phyloP scores from a whole-genome alignment of 2,113 vertebrate species.

The Ancistrus triradiatus region DNA sequence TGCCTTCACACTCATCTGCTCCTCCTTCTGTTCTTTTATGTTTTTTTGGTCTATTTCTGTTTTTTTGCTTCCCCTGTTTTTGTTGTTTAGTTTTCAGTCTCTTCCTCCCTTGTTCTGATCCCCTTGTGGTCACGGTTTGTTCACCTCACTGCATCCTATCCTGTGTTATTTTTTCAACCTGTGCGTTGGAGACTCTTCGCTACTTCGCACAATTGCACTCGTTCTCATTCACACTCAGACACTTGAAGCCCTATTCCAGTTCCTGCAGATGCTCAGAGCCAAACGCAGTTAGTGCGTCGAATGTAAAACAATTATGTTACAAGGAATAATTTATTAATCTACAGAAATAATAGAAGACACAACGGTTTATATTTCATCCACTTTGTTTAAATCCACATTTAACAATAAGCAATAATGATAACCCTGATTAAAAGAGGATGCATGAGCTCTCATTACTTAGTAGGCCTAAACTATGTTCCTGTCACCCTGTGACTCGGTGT shows the following conservation, averaged over 20 bases:
- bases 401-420: too few species aligned
- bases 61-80: slow-evolving; percentile 50
- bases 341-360: too few species aligned
- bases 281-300: too few species aligned
- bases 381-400: too few species aligned
- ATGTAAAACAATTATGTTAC: too few species aligned
- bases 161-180: slow-evolving; percentile 70
- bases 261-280: not conserved
- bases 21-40: slow-evolving; percentile 69
- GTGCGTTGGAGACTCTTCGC: slow-evolving; percentile 61
- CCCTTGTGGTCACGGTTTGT: slow-evolving; percentile 65
- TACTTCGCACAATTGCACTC: slow-evolving; percentile 2
- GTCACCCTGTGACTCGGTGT: too few species aligned
- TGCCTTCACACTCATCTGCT: slow-evolving; percentile 90
- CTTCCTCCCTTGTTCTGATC: slow-evolving; percentile 40
- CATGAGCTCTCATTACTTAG: too few species aligned
- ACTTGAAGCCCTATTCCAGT: not conserved
- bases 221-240: not conserved
- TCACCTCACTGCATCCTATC: slow-evolving; percentile 63
- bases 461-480: too few species aligned
- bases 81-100: slow-evolving; percentile 37
- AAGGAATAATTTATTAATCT: too few species aligned
- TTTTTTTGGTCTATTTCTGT: too few species aligned
- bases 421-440: too few species aligned
- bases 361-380: too few species aligned